Percentiles rank a stretch among this genome's conserved stretches.
phyloP scores from a whole-genome alignment of 2,113 vertebrate genomes.

The Anguilla rostrata region DNA sequence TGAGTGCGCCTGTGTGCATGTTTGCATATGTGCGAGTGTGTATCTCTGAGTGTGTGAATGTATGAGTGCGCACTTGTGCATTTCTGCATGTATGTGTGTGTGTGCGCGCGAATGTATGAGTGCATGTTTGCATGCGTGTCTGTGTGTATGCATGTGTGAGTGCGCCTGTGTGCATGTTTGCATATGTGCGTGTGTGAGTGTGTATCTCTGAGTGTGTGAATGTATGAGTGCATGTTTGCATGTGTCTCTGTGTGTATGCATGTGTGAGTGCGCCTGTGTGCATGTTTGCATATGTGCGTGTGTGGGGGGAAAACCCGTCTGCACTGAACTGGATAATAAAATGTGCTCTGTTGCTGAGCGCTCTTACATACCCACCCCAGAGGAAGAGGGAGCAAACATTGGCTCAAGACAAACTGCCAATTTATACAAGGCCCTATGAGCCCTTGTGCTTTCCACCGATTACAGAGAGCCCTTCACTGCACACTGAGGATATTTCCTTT shows the following conservation, averaged over 20 bases:
- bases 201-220: constrained; percentile 10
- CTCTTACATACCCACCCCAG: neutral
- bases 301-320: neutral
- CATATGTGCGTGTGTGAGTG: neutral
- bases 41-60: neutral
- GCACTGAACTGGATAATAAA: too few species aligned
- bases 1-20: too few species aligned
- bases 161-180: neutral
- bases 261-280: neutral
- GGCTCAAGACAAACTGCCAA: neutral
- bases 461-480: neutral
- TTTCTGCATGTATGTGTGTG: neutral
- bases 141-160: constrained; percentile 16
- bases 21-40: constrained; percentile 36
- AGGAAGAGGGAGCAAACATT: neutral
- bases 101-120: neutral
- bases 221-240: constrained; percentile 17
- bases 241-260: constrained; percentile 29
- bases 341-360: too few species aligned
- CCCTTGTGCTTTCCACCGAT: neutral
- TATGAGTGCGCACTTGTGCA: constrained; percentile 16
- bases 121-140: neutral
- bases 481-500: neutral
- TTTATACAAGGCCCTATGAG: neutral
- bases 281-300: constrained; percentile 35